These are phyloP conservation scores for Astreopora myriophthalma DNA, from an alignment of 64 coral and sea anemone genomes.

Conservation along the genomic window DNA sequence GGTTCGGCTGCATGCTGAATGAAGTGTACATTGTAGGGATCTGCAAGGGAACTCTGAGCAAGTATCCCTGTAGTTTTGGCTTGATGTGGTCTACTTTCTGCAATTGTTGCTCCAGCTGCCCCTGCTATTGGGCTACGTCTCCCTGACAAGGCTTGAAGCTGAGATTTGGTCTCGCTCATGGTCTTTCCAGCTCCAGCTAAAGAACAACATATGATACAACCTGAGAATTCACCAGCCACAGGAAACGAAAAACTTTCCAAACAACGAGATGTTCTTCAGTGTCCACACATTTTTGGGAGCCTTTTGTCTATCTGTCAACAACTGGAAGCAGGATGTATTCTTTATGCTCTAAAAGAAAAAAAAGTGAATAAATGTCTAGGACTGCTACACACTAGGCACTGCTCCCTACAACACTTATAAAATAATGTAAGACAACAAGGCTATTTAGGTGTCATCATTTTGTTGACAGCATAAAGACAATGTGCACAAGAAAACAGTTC, in stretches of 20 bases:
- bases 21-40: background rate
- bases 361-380: too few species aligned
- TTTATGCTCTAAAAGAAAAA: constrained; percentile 30
- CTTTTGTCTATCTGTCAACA: background rate
- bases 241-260: constrained; percentile 37
- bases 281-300: background rate
- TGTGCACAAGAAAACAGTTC: too few species aligned
- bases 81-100: background rate
- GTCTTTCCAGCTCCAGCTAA: constrained; percentile 1
- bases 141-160: background rate
- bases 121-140: background rate
- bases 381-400: too few species aligned
- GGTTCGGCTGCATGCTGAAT: constrained; percentile 5
- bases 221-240: constrained; percentile 24
- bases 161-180: background rate
- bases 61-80: background rate
- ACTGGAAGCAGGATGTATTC: constrained; percentile 17
- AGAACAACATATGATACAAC: background rate
- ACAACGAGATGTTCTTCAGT: constrained; percentile 29
- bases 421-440: too few species aligned
- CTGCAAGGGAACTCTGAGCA: too few species aligned
- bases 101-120: background rate
- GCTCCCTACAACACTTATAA: too few species aligned
- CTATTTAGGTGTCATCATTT: too few species aligned
- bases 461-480: too few species aligned